Percentiles rank a stretch among this genome's conserved stretches.
Conservation (phyloP, 1,140 invertebrate genomes). For the Listronotus oregonensis region DNA sequence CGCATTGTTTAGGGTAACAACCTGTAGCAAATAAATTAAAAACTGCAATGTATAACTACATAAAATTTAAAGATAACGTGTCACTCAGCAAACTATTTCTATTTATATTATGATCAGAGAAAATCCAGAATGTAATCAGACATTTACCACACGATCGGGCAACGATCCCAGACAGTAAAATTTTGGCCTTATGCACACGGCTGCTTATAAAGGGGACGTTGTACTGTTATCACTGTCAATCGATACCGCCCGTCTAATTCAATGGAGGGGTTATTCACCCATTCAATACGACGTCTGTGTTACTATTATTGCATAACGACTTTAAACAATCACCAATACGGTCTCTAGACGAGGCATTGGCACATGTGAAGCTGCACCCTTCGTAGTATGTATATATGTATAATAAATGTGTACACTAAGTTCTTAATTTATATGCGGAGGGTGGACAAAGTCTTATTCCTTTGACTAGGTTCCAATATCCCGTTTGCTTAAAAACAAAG, state of each 20-base stretch:
- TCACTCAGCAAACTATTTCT: too few species aligned
- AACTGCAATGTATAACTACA: too few species aligned
- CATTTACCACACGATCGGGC: too few species aligned
- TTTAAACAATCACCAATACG: constrained; percentile 9
- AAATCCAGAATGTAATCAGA: too few species aligned
- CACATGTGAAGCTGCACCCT: constrained; percentile 7
- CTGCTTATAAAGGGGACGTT: constrained; percentile 20
- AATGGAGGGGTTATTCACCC: constrained; percentile 20
- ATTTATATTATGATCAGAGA: too few species aligned
- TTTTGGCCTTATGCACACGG: constrained; percentile 17
- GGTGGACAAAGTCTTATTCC: too few species aligned
- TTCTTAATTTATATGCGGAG: neutral
- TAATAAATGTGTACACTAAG: constrained; percentile 1
- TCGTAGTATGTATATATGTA: neutral
- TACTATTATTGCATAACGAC: constrained; percentile 19
- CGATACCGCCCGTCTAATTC: constrained; percentile 21
- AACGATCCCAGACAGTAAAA: constrained; percentile 19
- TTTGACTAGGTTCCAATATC: too few species aligned
- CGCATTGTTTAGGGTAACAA: too few species aligned
- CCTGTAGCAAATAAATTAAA: too few species aligned
- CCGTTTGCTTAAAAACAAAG: too few species aligned
- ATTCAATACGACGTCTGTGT: constrained; percentile 12
- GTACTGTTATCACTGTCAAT: constrained; percentile 24
- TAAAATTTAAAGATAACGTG: too few species aligned
- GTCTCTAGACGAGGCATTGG: constrained; percentile 2